These are phyloP conservation scores for Rhabdomys dilectus DNA, from an alignment of 2,113 vertebrate species.

Conservation along the genomic window DNA sequence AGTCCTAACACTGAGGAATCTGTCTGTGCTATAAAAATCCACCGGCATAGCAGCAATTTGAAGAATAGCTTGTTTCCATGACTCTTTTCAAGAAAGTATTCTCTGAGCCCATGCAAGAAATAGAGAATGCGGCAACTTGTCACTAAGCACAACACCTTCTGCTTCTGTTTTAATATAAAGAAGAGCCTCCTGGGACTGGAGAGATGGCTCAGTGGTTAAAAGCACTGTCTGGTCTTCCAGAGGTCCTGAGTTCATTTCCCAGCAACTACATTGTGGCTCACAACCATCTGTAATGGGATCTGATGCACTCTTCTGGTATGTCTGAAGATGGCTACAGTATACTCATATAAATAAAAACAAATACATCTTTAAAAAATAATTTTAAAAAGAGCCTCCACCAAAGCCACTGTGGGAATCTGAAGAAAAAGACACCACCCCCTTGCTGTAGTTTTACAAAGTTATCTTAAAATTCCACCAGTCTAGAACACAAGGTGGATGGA, in stretches of 20 bases:
- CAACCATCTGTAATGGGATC: too few species aligned
- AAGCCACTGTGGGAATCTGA: not conserved
- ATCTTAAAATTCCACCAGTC: conserved; percentile 12
- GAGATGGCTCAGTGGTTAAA: too few species aligned
- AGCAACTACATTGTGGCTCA: too few species aligned
- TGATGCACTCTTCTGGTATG: too few species aligned
- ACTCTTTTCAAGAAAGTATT: not conserved
- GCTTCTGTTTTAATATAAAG: conserved; percentile 15
- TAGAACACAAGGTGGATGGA: not conserved
- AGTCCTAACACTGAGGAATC: conserved; percentile 3
- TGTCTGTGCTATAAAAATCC: not conserved
- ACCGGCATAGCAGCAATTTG: not conserved
- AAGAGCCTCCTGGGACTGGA: not conserved
- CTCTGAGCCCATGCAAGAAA: not conserved
- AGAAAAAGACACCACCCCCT: not conserved
- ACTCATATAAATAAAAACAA: too few species aligned
- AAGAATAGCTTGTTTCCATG: not conserved
- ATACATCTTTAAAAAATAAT: too few species aligned
- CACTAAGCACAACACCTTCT: not conserved
- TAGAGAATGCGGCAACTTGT: not conserved
- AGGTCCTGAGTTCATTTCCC: too few species aligned
- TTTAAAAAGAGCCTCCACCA: conserved; percentile 10
- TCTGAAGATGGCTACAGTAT: too few species aligned
- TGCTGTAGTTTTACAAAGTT: not conserved
- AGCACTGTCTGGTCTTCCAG: too few species aligned